Conservation (phyloP, 2,888 invertebrate species). For the Molanna angustata region DNA sequence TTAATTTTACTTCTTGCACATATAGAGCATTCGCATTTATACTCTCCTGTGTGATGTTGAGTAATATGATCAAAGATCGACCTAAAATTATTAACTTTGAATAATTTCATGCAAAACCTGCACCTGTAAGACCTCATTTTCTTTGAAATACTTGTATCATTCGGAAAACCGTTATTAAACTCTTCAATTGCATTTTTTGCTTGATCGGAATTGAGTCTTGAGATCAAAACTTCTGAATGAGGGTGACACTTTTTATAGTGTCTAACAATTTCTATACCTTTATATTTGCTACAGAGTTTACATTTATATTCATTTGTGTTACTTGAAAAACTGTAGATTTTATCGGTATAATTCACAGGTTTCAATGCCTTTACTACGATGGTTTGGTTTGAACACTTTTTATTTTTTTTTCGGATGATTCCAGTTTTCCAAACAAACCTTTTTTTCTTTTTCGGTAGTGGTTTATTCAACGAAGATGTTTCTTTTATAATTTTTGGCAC, state of each 20-base stretch:
- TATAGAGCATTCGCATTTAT: slow-evolving; percentile 60
- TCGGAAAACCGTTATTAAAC: slow-evolving; percentile 42
- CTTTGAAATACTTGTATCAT: neutral
- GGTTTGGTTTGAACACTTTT: slow-evolving; percentile 30
- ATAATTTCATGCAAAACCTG: slow-evolving; percentile 37
- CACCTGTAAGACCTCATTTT: slow-evolving; percentile 37
- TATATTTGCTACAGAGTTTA: slow-evolving; percentile 55
- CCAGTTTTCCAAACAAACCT: slow-evolving; percentile 47
- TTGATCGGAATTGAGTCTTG: slow-evolving; percentile 54
- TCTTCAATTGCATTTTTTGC: slow-evolving; percentile 57
- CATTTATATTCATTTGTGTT: slow-evolving; percentile 51
- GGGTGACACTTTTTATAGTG: slow-evolving; percentile 67
- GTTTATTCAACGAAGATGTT: too few relatives aligned
- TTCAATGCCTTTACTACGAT: too few relatives aligned
- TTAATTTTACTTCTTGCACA: slow-evolving; percentile 44
- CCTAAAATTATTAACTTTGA: slow-evolving; percentile 12
- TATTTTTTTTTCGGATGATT: slow-evolving; percentile 42
- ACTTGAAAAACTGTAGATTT: slow-evolving; percentile 47
- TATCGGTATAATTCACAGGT: slow-evolving; percentile 37
- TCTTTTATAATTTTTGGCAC: too few relatives aligned
- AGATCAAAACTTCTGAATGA: slow-evolving; percentile 62
- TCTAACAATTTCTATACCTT: slow-evolving; percentile 59
- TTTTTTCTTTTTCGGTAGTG: slow-evolving; percentile 8
- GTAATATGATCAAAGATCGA: slow-evolving; percentile 69
- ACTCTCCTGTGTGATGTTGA: slow-evolving; percentile 75